Evolutionary conservation across 2,113 vertebrate genomes (phyloP).

Genomic region (Eulemur macaco): DNA sequence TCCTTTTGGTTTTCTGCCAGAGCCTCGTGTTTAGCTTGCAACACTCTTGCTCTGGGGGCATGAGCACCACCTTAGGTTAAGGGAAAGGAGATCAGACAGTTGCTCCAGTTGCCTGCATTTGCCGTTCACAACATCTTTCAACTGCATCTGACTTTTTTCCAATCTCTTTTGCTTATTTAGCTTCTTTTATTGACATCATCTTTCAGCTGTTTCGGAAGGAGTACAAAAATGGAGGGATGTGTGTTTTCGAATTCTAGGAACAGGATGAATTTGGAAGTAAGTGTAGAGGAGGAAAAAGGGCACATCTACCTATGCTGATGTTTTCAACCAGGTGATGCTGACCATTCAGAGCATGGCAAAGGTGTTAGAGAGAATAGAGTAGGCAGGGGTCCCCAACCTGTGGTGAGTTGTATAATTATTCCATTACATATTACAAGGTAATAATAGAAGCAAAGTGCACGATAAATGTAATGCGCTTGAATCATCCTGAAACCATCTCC

Average conservation of each 20-base stretch:
- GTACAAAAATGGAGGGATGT: not conserved
- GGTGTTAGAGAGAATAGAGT: not conserved
- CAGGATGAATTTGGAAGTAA: constrained; percentile 33
- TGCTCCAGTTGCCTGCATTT: not conserved
- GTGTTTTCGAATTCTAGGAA: constrained; percentile 34
- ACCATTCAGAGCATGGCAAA: not conserved
- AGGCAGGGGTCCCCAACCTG: no score
- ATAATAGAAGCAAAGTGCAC: no score
- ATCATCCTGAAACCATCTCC: no score
- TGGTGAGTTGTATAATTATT: no score
- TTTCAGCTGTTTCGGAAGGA: constrained; percentile 24
- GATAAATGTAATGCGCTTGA: no score
- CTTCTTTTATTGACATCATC: not conserved
- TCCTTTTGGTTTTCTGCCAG: not conserved
- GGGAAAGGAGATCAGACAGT: not conserved
- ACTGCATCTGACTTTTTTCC: not conserved
- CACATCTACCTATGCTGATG: not conserved
- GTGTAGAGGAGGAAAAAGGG: not conserved
- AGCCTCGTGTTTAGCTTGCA: not conserved
- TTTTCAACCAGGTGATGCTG: not conserved
- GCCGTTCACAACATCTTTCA: not conserved
- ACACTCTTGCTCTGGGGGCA: not conserved
- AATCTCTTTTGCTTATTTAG: not conserved
- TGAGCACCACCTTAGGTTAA: not conserved
- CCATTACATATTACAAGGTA: no score